These are phyloP conservation scores for Numenius arquata DNA, from an alignment of 2,113 vertebrate genomes.

Conservation along the genomic window DNA sequence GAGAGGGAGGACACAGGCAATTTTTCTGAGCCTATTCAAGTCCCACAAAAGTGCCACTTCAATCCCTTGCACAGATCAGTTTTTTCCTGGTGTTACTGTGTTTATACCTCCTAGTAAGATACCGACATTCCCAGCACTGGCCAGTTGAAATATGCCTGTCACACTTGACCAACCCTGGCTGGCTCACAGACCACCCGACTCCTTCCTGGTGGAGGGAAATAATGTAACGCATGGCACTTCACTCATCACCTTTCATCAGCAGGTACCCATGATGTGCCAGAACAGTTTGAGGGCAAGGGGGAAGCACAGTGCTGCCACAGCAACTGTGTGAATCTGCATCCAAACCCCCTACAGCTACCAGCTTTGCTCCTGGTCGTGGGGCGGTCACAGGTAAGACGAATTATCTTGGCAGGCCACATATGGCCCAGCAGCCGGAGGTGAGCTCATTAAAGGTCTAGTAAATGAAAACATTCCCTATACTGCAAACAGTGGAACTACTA, in stretches of 20 bases:
- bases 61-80: neutral
- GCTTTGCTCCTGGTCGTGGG: neutral
- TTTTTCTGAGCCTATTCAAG: neutral
- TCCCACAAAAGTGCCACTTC: neutral
- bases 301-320: neutral
- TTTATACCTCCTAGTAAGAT: neutral
- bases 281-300: neutral
- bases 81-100: neutral
- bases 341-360: neutral
- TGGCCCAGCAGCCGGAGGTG: neutral
- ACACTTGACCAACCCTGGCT: neutral
- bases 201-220: neutral
- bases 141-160: neutral
- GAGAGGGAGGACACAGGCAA: neutral
- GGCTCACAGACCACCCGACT: neutral
- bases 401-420: neutral
- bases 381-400: neutral
- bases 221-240: rapidly evolving
- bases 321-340: neutral
- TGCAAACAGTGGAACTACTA: neutral
- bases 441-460: neutral
- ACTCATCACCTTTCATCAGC: neutral
- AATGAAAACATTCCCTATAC: neutral
- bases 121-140: neutral
- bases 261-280: neutral